These are phyloP conservation scores for Tenualosa ilisha DNA, from an alignment of 2,797 vertebrate species.

Conservation along the genomic window DNA sequence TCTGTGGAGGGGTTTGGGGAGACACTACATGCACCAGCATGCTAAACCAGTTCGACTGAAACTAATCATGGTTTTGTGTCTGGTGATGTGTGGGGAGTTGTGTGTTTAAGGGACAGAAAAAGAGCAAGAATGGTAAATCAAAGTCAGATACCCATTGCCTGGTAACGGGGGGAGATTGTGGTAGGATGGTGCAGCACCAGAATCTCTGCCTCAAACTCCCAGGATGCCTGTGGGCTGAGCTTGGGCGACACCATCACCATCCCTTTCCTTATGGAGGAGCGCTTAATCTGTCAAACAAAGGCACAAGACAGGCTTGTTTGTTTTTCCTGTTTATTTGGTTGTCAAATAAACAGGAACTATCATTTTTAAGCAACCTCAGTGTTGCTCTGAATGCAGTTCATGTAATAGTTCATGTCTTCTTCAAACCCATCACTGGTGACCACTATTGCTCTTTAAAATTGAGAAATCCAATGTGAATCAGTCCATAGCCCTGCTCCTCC, in stretches of 20 bases:
- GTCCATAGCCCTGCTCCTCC: too few species aligned
- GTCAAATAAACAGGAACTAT: neutral
- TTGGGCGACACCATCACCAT: constrained; percentile 99
- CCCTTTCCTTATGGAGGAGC: constrained; percentile 96
- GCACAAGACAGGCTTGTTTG: neutral
- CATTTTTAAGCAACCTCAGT: neutral
- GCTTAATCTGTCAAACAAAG: constrained; percentile 84
- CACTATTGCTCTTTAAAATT: neutral
- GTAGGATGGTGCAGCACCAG: constrained; percentile 98
- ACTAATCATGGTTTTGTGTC: too few species aligned
- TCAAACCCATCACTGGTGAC: neutral
- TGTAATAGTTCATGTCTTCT: neutral
- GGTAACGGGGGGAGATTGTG: constrained; percentile 96
- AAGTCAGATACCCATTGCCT: constrained; percentile 89
- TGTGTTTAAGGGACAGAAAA: neutral
- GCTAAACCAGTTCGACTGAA: too few species aligned
- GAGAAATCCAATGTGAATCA: neutral
- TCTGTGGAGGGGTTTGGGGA: too few species aligned
- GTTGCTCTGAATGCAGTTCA: neutral
- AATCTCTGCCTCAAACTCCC: constrained; percentile 99
- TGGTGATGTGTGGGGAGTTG: neutral
- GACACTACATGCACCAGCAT: too few species aligned
- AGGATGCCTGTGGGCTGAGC: constrained; percentile 93
- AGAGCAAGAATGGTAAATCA: too few species aligned
- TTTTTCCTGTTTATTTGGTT: neutral